Percentiles rank a stretch among this genome's conserved stretches.
Evolutionary conservation across 2,797 vertebrate genomes (phyloP).

Genomic region (Tadarida brasiliensis): DNA sequence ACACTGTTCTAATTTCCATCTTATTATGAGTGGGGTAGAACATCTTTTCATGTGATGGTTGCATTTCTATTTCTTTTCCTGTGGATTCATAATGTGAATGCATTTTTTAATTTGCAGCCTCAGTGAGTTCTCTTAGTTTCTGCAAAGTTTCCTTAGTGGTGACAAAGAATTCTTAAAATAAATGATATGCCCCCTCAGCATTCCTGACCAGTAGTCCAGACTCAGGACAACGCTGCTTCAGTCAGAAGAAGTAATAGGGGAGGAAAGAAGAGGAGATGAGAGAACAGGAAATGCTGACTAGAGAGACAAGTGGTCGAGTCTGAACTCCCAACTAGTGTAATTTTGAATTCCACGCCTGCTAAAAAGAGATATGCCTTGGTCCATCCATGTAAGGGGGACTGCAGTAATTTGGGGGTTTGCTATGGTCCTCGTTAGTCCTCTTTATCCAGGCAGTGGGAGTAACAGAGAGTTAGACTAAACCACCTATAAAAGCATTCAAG

Average conservation of each 20-base stretch:
- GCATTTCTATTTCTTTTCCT: constrained; percentile 39
- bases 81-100: background rate
- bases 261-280: background rate
- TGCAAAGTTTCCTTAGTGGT: background rate
- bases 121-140: background rate
- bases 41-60: background rate
- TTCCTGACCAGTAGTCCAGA: background rate
- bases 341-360: background rate
- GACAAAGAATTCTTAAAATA: background rate
- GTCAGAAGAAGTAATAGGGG: background rate
- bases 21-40: background rate
- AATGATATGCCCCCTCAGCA: background rate
- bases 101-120: background rate
- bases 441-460: background rate
- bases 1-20: constrained; percentile 11
- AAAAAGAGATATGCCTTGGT: background rate
- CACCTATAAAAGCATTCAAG: background rate
- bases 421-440: fast-evolving
- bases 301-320: background rate
- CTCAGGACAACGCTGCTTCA: background rate
- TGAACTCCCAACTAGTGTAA: background rate
- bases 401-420: background rate
- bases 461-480: background rate
- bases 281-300: background rate
- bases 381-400: no score